phyloP scores from a whole-genome alignment of 2,888 invertebrate species.

The Biston stratarius region DNA sequence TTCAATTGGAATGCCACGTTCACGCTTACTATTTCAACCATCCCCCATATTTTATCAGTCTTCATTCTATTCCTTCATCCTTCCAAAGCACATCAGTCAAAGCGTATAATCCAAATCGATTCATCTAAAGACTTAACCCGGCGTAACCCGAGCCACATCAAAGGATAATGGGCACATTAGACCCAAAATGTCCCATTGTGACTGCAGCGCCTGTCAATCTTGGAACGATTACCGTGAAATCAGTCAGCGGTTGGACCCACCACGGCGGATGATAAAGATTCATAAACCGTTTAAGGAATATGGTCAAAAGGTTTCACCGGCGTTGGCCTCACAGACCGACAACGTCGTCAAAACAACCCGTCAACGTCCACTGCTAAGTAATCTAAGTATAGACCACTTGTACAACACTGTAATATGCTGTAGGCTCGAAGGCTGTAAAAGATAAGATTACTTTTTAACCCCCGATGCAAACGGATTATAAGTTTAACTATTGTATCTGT shows the following conservation, averaged over 20 bases:
- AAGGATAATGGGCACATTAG: constrained; percentile 72
- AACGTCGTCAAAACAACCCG: background rate
- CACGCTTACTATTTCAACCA: constrained; percentile 11
- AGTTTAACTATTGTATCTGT: too few relatives aligned
- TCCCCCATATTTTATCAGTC: constrained; percentile 2
- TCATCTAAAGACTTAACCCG: constrained; percentile 69
- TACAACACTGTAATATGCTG: background rate
- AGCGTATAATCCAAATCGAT: constrained; percentile 66
- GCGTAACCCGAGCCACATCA: constrained; percentile 75
- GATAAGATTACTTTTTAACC: too few relatives aligned
- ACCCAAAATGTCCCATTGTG: constrained; percentile 62
- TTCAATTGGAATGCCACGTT: background rate
- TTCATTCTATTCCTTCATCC: constrained; percentile 15
- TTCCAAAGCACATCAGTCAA: constrained; percentile 42
- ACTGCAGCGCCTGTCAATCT: constrained; percentile 66
- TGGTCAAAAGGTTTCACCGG: background rate
- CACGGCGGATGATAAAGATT: constrained; percentile 52
- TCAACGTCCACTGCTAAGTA: background rate
- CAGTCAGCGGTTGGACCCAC: constrained; percentile 66
- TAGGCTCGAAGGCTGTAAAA: too few relatives aligned
- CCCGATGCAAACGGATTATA: too few relatives aligned
- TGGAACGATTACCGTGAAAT: constrained; percentile 67
- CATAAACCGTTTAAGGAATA: constrained; percentile 4
- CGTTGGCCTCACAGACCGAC: background rate
- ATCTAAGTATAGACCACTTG: background rate